Base-by-base conservation (phyloP, 2,113 vertebrate species). In the Menidia beryllina region DNA sequence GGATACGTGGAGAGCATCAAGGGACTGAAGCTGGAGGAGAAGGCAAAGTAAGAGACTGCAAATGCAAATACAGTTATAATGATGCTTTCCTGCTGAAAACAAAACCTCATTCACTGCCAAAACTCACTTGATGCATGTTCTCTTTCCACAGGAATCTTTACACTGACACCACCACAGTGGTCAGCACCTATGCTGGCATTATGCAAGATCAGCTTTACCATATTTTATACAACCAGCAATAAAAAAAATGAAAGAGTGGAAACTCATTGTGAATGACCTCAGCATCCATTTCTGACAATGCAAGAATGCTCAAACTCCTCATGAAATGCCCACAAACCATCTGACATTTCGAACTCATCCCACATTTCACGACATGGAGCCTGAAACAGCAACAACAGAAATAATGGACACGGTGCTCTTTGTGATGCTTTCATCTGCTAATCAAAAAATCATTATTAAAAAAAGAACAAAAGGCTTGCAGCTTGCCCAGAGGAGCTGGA, bases 151-250 rank as follows among this genome's bases (percentile, higher is more conserved):
- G 93, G 79, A 90, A 63, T 61, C 3, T 92, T 62, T 93, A 88
- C 21, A 11, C 26, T 0, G 93, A 94, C 0, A 91, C 87, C 1
- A 51, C 66, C 73, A 55, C 8, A 3, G 72, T 82, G 8, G 1
- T 88, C 34, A 50, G 34, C 56, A 94, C 92, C 49, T 94, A 94
- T 9, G 0, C 39, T 1, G 81, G 78, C 20, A 91, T 94, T 12
- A 0, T 84, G 1, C 63, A 92, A 0, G 93, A 94, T 69, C 93
- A 94, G 84, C 0, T 92, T 7, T 92, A 93, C 70, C 78, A 94
- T 72, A 15, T 81, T 15, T 19, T 93, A 3, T 86, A 89, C 75
- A 0, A 66, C 2, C 55, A 86, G 4, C 7, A 89, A 7, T 91
- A 86, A 68, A 75, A 50, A 17, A 39, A 27, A 64, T 34, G 19